Evolutionary conservation across 2,888 invertebrate genomes (phyloP), one percentile per base, ranked within the genome.

Genomic region (Ennomos fuscantarius): DNA sequence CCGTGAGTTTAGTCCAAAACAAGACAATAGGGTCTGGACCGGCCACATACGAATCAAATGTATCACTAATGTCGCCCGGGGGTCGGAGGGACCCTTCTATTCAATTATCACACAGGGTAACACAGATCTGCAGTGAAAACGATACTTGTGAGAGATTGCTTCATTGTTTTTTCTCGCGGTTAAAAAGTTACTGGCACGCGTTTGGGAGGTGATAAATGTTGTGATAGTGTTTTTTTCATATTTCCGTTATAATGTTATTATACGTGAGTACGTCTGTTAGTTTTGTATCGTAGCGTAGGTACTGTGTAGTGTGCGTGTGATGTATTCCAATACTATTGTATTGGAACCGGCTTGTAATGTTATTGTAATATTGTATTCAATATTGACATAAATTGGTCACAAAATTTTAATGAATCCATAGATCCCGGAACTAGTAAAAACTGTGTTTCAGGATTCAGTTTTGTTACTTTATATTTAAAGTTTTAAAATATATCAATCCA

Each of bases 121-220:
- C 84, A 81, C 78, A 82, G 83, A 85, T 85, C 87, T 81, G 84
- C 78, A 82, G 86, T 91, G 93, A 87, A 93, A 93, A 79, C 79
- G 93, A 93, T 93, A 93, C 91, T 90, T 89, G 93, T 93, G 93
- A 90, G 93, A 93, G 87, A 91, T 90, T 86, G 85, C 82, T 85
- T 82, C 86, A 90, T 92, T 93, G 92, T 93, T 93, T 93, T 93
- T 93, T 93, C 92, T 92, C 93, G 90, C 82, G 87, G 84, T 79
- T 86, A 89, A 91, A 91, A 90, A 90, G 84, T 76, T 75, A 65
- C 61, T 48, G 76, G 69, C 87, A 83, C 88, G 84, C 82, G 85
- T 73, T 78, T 60, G 55, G 66, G 74, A 83, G 83, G 50, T 84
- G 83, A 71, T 82, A 66, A 59, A 58, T 54, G 52, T 55, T 62